A percentile compares a stretch with the other conserved stretches of the same genome.
These are phyloP conservation scores for Dasypus novemcinctus DNA, from an alignment of 2,113 vertebrate genomes.

Conservation along the genomic window DNA sequence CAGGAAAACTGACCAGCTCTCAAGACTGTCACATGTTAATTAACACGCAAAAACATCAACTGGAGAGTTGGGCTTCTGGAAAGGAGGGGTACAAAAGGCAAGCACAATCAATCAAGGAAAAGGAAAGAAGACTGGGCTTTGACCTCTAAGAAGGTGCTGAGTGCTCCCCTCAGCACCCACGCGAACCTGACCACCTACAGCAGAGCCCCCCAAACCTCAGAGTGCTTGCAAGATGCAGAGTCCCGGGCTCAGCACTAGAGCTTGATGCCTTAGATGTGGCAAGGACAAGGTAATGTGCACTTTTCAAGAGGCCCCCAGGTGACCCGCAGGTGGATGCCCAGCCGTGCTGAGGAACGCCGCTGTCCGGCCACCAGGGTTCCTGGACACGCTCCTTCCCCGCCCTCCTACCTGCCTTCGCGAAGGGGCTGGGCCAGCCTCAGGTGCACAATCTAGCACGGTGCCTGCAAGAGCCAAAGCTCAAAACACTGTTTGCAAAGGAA, in stretches of 20 bases:
- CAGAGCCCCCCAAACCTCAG: background rate
- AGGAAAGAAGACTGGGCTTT: rapidly evolving
- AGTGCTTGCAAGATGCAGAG: background rate
- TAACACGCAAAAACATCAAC: background rate
- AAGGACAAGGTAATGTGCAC: rapidly evolving
- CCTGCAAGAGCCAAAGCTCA: background rate
- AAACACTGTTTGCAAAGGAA: background rate
- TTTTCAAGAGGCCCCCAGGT: background rate
- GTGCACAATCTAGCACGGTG: rapidly evolving
- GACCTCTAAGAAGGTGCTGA: too few relatives aligned
- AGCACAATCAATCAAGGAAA: rapidly evolving
- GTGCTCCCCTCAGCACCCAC: rapidly evolving
- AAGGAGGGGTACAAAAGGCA: background rate
- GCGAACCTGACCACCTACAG: background rate
- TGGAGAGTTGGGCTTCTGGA: rapidly evolving
- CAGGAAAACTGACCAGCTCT: background rate
- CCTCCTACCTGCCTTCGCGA: rapidly evolving
- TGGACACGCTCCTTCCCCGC: rapidly evolving
- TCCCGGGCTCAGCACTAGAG: background rate
- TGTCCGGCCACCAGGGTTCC: background rate
- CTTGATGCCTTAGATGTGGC: background rate
- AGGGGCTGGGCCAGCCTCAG: background rate
- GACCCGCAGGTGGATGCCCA: background rate
- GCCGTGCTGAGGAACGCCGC: rapidly evolving
- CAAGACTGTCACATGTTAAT: background rate